Evolutionary conservation across 2,888 invertebrate species (phyloP).

Genomic region (Acronicta aceris): DNA sequence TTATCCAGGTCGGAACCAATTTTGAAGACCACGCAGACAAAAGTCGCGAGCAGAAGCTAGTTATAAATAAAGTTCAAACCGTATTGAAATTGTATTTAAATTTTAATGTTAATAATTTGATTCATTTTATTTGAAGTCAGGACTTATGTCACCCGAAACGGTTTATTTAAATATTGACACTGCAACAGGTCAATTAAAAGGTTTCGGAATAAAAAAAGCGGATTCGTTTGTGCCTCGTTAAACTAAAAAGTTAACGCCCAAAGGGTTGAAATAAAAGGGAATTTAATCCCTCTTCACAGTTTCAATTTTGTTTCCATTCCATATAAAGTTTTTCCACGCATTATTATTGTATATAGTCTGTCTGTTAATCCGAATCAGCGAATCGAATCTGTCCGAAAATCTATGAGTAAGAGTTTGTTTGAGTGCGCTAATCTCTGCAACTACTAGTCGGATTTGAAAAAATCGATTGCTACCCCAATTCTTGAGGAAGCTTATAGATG

Average conservation of each 20-base stretch:
- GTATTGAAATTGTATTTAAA: constrained; percentile 7
- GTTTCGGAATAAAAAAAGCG: constrained; percentile 9
- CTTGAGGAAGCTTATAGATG: too few species aligned
- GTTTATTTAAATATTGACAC: constrained; percentile 8
- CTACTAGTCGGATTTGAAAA: too few species aligned
- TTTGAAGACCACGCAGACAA: too few species aligned
- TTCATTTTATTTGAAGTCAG: constrained; percentile 22
- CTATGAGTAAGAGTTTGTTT: too few species aligned
- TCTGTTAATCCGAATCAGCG: too few species aligned
- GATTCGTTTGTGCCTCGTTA: constrained; percentile 1
- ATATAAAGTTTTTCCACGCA: constrained; percentile 10
- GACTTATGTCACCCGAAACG: constrained; percentile 5
- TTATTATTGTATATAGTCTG: too few species aligned
- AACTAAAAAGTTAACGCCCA: constrained; percentile 11
- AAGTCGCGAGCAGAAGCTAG: too few species aligned
- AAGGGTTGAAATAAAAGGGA: constrained; percentile 8
- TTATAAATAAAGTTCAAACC: background rate
- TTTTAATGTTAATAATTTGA: constrained; percentile 11
- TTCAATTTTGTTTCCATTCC: constrained; percentile 27
- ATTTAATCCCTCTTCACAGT: constrained; percentile 17
- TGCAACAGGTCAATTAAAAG: constrained; percentile 27
- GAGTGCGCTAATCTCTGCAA: too few species aligned
- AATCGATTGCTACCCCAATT: too few species aligned
- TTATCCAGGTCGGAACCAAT: too few species aligned
- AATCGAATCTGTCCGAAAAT: too few species aligned